Conservation (phyloP, 1,140 invertebrate species). For the Gonioctena quinquepunctata region DNA sequence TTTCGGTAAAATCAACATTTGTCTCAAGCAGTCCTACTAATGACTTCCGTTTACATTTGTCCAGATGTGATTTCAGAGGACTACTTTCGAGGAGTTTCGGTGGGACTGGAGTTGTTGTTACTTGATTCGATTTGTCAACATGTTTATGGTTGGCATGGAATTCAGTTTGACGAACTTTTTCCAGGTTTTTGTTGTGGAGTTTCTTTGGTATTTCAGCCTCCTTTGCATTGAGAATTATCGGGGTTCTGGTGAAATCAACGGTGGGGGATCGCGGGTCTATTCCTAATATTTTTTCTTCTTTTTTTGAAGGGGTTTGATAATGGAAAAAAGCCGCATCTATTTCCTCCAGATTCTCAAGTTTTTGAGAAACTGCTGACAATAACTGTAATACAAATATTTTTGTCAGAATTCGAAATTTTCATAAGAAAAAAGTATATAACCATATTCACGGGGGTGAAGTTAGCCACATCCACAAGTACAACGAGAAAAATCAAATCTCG, state of each 20-base stretch:
- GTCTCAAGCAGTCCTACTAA: conserved; percentile 48
- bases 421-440: too few species aligned
- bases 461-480: too few species aligned
- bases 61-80: conserved; percentile 22
- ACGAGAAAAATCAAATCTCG: too few species aligned
- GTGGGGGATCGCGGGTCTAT: conserved; percentile 58
- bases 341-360: conserved; percentile 12
- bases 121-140: too few species aligned
- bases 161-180: conserved; percentile 27
- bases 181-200: conserved; percentile 46
- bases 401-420: too few species aligned
- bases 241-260: conserved; percentile 56
- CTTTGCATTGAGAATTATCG: conserved; percentile 51
- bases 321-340: conserved; percentile 7
- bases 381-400: conserved; percentile 21
- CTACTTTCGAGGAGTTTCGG: conserved; percentile 41
- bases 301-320: conserved; percentile 46
- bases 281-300: conserved; percentile 24
- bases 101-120: background rate
- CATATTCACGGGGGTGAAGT: too few species aligned
- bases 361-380: conserved; percentile 21
- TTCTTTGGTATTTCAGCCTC: conserved; percentile 40
- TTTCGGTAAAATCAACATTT: conserved; percentile 53
- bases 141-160: too few species aligned
- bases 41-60: conserved; percentile 44